A percentile compares a stretch with the other conserved stretches of the same genome.
phyloP scores from a whole-genome alignment of 2,113 vertebrate species.

The Malurus alboscapulatus region DNA sequence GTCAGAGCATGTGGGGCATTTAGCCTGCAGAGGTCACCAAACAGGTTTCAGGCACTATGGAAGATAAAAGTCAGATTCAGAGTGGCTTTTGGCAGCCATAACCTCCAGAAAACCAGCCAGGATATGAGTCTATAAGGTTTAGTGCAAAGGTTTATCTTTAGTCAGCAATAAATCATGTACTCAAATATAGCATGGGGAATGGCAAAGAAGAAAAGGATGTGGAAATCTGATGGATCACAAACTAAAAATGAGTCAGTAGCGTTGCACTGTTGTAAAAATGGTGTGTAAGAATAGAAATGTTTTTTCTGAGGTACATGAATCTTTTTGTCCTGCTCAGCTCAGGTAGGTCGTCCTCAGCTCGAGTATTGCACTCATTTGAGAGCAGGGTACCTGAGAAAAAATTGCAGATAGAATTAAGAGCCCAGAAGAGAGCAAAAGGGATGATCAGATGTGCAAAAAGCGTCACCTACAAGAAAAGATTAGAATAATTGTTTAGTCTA shows the following conservation, averaged over 20 bases:
- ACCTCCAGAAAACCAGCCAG: background rate
- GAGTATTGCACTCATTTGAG: background rate
- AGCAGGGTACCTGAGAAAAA: background rate
- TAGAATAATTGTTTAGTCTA: background rate
- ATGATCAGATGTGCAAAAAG: background rate
- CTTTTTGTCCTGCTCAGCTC: background rate
- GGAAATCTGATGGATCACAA: background rate
- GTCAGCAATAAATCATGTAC: background rate
- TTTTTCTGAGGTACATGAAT: background rate
- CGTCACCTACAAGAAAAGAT: background rate
- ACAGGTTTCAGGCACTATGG: background rate
- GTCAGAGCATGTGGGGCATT: background rate
- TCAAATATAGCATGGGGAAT: background rate
- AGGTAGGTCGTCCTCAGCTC: background rate
- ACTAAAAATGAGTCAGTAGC: background rate
- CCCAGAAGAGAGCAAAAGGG: background rate
- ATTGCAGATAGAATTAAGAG: background rate
- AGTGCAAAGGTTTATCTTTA: background rate
- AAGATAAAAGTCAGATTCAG: background rate
- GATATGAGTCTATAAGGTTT: background rate
- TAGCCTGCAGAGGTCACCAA: conserved; percentile 32
- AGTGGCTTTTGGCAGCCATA: background rate
- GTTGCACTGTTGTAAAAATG: background rate
- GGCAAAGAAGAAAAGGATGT: background rate
- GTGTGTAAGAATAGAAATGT: background rate